A percentile compares a stretch with the other conserved stretches of the same genome.
phyloP scores from a whole-genome alignment of 2,797 vertebrate species.

The Micrastur ruficollis region DNA sequence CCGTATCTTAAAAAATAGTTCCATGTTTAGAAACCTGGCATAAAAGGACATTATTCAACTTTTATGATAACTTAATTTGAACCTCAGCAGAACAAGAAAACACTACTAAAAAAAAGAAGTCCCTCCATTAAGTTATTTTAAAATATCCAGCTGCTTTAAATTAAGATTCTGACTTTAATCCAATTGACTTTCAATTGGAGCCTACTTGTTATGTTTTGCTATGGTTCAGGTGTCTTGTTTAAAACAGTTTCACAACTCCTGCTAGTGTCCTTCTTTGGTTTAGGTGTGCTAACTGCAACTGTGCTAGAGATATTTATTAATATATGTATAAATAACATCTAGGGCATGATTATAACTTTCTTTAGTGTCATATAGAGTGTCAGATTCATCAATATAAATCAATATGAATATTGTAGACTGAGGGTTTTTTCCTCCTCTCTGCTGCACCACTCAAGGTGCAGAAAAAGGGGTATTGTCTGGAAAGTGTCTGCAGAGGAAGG shows the following conservation, averaged over 20 bases:
- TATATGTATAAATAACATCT: neutral
- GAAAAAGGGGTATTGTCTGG: neutral
- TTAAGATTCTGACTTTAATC: neutral
- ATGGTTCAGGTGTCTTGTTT: neutral
- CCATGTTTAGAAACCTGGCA: neutral
- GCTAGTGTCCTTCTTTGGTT: neutral
- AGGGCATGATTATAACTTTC: neutral
- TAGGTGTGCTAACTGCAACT: neutral
- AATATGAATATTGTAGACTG: neutral
- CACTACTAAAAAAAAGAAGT: neutral
- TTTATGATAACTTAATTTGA: neutral
- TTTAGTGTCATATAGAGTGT: neutral
- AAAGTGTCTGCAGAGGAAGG: neutral
- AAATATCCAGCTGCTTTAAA: neutral
- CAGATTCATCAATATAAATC: neutral
- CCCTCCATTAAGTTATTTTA: neutral
- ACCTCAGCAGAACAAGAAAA: neutral
- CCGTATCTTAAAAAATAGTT: neutral
- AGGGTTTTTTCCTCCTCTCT: neutral
- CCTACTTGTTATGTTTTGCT: neutral
- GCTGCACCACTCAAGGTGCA: neutral
- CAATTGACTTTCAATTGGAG: neutral
- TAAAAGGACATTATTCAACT: neutral
- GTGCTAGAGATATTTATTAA: neutral
- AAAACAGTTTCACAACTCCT: neutral